Base-by-base conservation (phyloP, 2,113 vertebrate genomes). In the Marcusenius ussheri region DNA sequence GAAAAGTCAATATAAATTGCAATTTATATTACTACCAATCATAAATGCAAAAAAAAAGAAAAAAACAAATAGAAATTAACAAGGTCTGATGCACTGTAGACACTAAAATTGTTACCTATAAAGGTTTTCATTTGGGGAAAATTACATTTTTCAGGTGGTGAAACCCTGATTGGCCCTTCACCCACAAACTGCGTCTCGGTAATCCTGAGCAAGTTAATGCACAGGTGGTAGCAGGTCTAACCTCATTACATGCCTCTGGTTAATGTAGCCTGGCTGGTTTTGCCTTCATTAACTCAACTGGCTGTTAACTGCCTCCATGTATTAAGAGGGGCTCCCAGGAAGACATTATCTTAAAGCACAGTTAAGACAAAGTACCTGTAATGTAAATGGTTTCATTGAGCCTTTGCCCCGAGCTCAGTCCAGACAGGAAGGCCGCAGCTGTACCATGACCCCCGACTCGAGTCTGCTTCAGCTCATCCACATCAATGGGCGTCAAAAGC, bases 331-430 rank as follows among this genome's bases (percentile, higher is more conserved):
- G 50, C n/a, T 58, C 13, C 47, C 27, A 70, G 49, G 50, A 77
- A 80, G 80, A 62, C 21, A 35, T 56, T 88, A 58, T 90, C 70
- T 83, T 50, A 88, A 19, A 58, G 27, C 35, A 80, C 50, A 88
- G 66, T 83, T 53, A 88, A 70, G 35, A 35, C 19, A n/a, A 56
- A 88, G 89, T 88, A 47, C 62, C 62, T 24, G 13, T 31, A 56
- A 88, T 77, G 35, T 83, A 88, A 90, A 88, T 50, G 21, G 70
- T 88, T 88, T 56, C 50, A 88, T 51, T 42, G 27, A 88, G 58
- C 24, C 24, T 50, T 42, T 51, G 2, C 47, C 84, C 46, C 47
- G 1, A 3, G 46, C 10, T 70, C 27, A 39, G 17, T 39, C 35
- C 84, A 77, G 83, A 86, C 89, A 90, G 47, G 84, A 86, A 51